phyloP scores from a whole-genome alignment of 2,797 vertebrate genomes.

The Loriculus beryllinus region DNA sequence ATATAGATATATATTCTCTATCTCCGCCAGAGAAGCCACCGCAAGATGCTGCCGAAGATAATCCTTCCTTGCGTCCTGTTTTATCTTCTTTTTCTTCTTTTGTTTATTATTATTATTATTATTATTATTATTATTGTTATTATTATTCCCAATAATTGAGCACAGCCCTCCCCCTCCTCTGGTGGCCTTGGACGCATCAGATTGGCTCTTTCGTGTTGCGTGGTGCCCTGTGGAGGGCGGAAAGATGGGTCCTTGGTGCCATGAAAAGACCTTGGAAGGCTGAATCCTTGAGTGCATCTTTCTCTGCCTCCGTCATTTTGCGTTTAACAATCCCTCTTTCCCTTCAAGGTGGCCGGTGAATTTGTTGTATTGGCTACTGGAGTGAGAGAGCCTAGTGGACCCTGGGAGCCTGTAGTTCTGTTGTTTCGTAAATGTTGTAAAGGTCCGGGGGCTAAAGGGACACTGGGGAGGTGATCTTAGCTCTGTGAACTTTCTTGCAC shows the following conservation, averaged over 20 bases:
- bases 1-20: constrained; percentile 79
- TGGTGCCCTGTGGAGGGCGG: constrained; percentile 8
- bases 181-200: constrained; percentile 42
- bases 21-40: constrained; percentile 79
- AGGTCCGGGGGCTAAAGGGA: constrained; percentile 40
- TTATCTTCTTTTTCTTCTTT: constrained; percentile 67
- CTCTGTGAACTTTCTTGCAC: constrained; percentile 27
- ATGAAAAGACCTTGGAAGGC: constrained; percentile 44
- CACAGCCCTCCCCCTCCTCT: constrained; percentile 61
- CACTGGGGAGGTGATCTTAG: constrained; percentile 28
- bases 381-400: constrained; percentile 60
- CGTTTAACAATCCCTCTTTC: constrained; percentile 66
- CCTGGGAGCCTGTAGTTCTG: constrained; percentile 63
- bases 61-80: constrained; percentile 73
- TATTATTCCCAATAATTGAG: constrained; percentile 70
- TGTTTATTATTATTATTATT: constrained; percentile 74
- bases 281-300: constrained; percentile 59
- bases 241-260: constrained; percentile 23
- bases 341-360: constrained; percentile 55
- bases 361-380: constrained; percentile 52
- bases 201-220: background rate
- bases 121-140: constrained; percentile 68
- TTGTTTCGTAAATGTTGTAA: constrained; percentile 66
- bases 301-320: constrained; percentile 55
- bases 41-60: constrained; percentile 80